Percentiles rank a stretch among this genome's conserved stretches.
phyloP scores from a whole-genome alignment of 1,140 invertebrate genomes.

The Camponotus pennsylvanicus region DNA sequence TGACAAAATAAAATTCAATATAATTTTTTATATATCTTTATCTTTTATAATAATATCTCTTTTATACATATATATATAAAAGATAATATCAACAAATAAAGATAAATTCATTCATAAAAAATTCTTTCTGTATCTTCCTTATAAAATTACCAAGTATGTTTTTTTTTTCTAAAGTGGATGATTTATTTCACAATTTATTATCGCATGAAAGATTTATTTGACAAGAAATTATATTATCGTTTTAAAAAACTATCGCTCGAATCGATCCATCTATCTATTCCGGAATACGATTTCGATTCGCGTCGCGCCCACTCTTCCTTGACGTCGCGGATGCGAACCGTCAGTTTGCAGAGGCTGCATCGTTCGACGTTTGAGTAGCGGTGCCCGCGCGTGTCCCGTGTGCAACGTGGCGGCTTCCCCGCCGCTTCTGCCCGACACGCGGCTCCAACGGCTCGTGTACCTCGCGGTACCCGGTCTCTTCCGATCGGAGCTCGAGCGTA shows the following conservation, averaged over 20 bases:
- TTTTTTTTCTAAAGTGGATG: not conserved
- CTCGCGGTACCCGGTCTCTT: conserved; percentile 91
- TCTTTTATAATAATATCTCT: too few relatives aligned
- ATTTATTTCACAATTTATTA: not conserved
- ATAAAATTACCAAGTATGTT: not conserved
- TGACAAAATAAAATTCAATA: too few relatives aligned
- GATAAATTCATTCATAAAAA: not conserved
- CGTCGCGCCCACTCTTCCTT: not conserved
- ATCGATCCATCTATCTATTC: not conserved
- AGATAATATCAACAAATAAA: not conserved
- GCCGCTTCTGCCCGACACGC: conserved; percentile 88
- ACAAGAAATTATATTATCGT: not conserved
- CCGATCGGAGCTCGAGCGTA: conserved; percentile 80
- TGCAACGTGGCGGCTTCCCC: conserved; percentile 84
- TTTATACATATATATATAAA: too few relatives aligned
- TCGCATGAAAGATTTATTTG: too few relatives aligned
- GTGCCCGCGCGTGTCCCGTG: conserved; percentile 87
- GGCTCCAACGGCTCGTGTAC: conserved; percentile 91
- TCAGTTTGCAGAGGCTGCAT: conserved; percentile 96
- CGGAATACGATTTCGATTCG: not conserved
- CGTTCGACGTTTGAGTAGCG: conserved; percentile 93
- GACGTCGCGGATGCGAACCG: not conserved
- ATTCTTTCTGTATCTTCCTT: not conserved
- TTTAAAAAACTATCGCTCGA: not conserved
- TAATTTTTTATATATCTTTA: too few relatives aligned